Evolutionary conservation across 1,140 invertebrate species (phyloP), one percentile per base, ranked within the genome.

Genomic region (Drosophila subobscura): DNA sequence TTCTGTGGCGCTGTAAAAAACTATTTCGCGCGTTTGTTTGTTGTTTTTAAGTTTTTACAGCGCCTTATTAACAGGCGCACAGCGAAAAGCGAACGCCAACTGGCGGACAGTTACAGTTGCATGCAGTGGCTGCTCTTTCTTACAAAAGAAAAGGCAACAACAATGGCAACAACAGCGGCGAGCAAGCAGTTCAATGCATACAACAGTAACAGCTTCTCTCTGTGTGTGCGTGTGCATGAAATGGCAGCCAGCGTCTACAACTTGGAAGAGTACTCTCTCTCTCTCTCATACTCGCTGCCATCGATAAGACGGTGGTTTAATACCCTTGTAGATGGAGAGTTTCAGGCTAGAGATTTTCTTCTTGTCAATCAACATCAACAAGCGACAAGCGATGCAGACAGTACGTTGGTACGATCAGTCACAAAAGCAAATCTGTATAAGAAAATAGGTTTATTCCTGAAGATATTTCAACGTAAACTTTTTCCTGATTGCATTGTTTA

Each of bases 41-140:
- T 88, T 88, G 83, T 88, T 88, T 88, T 86, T 86, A 83, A 86
- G 78, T 86, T 83, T 33, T 86, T 88, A 88, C 84, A 88, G 84
- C 83, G 83, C 84, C 75, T 88, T 88, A 77, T 80, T 86, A 88
- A 70, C 83, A 88, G 83, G 83, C 83, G 83, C 83, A 33, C 83
- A 86, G 83, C 71, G 37, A 58, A 56, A 64, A 86, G 58, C 63
- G 58, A 75, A 76, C 79, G 29, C 29, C 55, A 33, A 33, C 8
- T 33, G 33, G 33, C 57, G 29, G 57, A 50, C 64, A 51, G 46
- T 75, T 75, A 75, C 72, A 75, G 53, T 57, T 88, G 83, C 81
- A 88, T 64, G 57, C 71, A 29, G 40, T 67, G 47, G 56, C 42
- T 63, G 23, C 40, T 23, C 57, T 58, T 58, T 67, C 74, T 83